These are phyloP conservation scores for Tigriopus japonicus DNA, from an alignment of 1,140 invertebrate genomes.

Conservation along the genomic window DNA sequence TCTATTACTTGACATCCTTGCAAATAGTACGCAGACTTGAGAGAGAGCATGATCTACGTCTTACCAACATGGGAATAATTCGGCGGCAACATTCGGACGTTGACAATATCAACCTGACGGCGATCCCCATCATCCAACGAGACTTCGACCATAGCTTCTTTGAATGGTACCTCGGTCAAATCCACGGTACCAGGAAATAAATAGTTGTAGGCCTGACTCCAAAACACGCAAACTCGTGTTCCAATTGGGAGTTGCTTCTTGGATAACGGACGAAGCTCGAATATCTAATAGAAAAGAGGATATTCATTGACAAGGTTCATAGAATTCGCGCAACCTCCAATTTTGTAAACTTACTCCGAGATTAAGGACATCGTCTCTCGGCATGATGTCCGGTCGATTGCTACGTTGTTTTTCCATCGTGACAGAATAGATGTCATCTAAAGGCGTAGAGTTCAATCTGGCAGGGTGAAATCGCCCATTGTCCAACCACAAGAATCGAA, in stretches of 20 bases:
- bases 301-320: neutral
- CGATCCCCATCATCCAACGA: constrained; percentile 9
- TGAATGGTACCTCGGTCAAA: neutral
- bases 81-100: constrained; percentile 10
- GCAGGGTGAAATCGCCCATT: constrained; percentile 71
- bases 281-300: neutral
- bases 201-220: constrained; percentile 84
- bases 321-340: neutral
- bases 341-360: constrained; percentile 50
- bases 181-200: constrained; percentile 57
- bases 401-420: constrained; percentile 71
- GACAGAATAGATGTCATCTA: constrained; percentile 79
- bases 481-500: constrained; percentile 25
- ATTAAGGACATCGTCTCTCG: constrained; percentile 64
- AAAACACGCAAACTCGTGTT: constrained; percentile 68
- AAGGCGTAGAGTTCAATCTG: constrained; percentile 55
- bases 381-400: constrained; percentile 67
- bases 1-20: too few relatives aligned
- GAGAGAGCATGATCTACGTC: neutral
- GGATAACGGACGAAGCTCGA: constrained; percentile 42
- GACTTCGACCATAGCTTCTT: constrained; percentile 2
- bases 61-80: constrained; percentile 12
- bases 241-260: constrained; percentile 30
- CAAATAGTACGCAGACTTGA: too few relatives aligned
- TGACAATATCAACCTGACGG: constrained; percentile 6